Conservation (phyloP, 2,888 invertebrate species). For the Serrognathus titanus region DNA sequence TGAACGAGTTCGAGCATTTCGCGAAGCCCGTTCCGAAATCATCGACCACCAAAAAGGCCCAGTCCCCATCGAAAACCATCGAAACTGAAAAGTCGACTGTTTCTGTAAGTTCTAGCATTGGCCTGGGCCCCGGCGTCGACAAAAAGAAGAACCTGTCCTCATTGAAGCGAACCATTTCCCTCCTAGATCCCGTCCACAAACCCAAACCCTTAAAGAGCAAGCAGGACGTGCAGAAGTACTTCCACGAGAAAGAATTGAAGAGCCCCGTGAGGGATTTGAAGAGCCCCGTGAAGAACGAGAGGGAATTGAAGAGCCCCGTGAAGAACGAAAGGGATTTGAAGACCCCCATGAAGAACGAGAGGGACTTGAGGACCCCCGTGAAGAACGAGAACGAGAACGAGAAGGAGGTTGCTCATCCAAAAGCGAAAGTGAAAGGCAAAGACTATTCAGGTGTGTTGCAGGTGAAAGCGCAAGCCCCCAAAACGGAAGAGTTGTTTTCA, state of each 20-base stretch:
- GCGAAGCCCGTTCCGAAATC: not conserved
- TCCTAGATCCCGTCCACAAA: slow-evolving; percentile 51
- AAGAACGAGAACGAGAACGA: slow-evolving; percentile 42
- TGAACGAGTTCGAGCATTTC: slow-evolving; percentile 38
- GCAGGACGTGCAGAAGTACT: slow-evolving; percentile 38
- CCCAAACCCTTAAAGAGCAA: slow-evolving; percentile 44
- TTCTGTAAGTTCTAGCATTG: slow-evolving; percentile 58
- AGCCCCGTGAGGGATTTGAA: slow-evolving; percentile 43
- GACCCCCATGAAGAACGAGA: slow-evolving; percentile 16
- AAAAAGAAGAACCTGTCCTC: slow-evolving; percentile 47
- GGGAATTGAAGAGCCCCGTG: slow-evolving; percentile 45
- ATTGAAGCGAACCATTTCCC: slow-evolving; percentile 57
- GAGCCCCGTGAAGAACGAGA: slow-evolving; percentile 33
- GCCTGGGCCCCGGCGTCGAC: slow-evolving; percentile 6
- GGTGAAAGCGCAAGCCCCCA: not conserved
- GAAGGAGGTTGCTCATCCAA: too few relatives aligned
- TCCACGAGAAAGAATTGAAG: slow-evolving; percentile 49
- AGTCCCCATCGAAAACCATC: slow-evolving; percentile 7
- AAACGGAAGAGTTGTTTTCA: slow-evolving; percentile 40
- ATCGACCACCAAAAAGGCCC: slow-evolving; percentile 4
- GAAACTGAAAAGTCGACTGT: slow-evolving; percentile 50
- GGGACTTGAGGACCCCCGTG: slow-evolving; percentile 37
- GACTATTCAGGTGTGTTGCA: too few relatives aligned
- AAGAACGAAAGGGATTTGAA: slow-evolving; percentile 48
- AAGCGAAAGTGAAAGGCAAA: too few relatives aligned